These are phyloP conservation scores for Spea hammondii DNA, from an alignment of 2,797 vertebrate species.

Conservation along the genomic window DNA sequence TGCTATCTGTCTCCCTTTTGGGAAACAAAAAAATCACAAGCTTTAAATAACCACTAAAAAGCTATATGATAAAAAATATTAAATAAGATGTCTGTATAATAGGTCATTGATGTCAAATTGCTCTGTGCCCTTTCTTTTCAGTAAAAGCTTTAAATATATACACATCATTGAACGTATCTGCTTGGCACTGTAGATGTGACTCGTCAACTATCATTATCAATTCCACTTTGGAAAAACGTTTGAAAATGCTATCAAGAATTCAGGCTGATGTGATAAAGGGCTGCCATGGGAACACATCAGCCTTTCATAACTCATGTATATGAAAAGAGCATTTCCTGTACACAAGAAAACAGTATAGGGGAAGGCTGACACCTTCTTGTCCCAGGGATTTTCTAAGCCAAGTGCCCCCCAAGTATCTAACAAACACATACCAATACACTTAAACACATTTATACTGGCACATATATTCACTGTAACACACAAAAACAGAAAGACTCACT, in stretches of 20 bases:
- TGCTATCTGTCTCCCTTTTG: conserved; percentile 26
- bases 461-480: too few relatives aligned
- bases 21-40: background rate
- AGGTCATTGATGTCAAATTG: conserved; percentile 44
- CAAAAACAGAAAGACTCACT: too few relatives aligned
- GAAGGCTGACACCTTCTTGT: too few relatives aligned
- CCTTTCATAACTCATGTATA: conserved; percentile 10
- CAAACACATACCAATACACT: too few relatives aligned
- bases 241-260: conserved; percentile 21
- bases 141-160: conserved; percentile 42
- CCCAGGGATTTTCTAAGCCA: too few relatives aligned
- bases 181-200: conserved; percentile 42
- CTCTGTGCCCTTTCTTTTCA: conserved; percentile 11
- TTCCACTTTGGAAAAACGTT: conserved; percentile 22
- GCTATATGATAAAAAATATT: conserved; percentile 1
- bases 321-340: background rate
- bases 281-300: conserved; percentile 18
- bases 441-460: too few relatives aligned
- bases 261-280: conserved; percentile 32
- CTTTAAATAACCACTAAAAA: conserved; percentile 36
- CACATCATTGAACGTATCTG: conserved; percentile 24
- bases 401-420: too few relatives aligned
- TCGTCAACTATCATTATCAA: conserved; percentile 29
- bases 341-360: too few relatives aligned
- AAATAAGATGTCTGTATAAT: conserved; percentile 32